Evolutionary conservation across 2,888 invertebrate species (phyloP).

Genomic region (Synergus laeviventris): DNA sequence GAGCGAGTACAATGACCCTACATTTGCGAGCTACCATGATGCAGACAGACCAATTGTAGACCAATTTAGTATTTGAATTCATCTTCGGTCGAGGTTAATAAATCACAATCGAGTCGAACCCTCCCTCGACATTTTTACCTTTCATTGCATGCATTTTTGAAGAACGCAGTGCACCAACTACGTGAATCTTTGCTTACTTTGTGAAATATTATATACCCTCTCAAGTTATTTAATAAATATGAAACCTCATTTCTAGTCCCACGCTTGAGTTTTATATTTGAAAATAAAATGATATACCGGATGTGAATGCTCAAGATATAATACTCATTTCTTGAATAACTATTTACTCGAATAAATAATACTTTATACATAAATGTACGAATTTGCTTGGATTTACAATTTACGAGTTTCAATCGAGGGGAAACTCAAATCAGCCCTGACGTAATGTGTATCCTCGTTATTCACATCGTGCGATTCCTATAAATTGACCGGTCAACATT

Average conservation of each 20-base stretch:
- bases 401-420: background rate
- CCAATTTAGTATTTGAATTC: constrained; percentile 71
- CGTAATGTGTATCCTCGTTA: constrained; percentile 15
- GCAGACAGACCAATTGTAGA: constrained; percentile 67
- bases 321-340: background rate
- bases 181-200: background rate
- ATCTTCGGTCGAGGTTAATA: constrained; percentile 67
- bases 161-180: background rate
- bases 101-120: constrained; percentile 63
- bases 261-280: background rate
- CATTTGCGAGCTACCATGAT: constrained; percentile 50
- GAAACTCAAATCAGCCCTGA: constrained; percentile 1
- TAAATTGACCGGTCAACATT: constrained; percentile 35
- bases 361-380: background rate
- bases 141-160: constrained; percentile 27
- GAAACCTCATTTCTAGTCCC: background rate
- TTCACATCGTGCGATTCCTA: constrained; percentile 18
- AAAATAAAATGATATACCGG: background rate
- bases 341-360: background rate
- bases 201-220: background rate
- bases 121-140: constrained; percentile 41
- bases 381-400: background rate
- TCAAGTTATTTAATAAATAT: background rate
- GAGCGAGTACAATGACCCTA: constrained; percentile 59
- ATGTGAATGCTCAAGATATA: background rate